These are phyloP conservation scores for Brachylomia viminalis DNA, from an alignment of 2,888 invertebrate species.

Conservation along the genomic window DNA sequence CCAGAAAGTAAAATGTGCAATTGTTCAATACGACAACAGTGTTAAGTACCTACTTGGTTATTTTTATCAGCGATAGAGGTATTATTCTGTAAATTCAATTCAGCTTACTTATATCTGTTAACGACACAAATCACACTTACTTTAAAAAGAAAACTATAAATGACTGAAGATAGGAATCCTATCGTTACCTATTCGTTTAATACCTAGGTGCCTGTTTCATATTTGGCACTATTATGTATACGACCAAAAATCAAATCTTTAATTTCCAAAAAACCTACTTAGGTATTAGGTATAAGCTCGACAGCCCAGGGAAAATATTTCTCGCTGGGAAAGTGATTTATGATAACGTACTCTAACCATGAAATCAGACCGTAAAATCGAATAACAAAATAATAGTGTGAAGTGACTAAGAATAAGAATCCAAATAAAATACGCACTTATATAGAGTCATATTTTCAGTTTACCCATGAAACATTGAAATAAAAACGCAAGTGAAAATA, in stretches of 20 bases:
- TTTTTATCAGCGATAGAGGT: constrained; percentile 1
- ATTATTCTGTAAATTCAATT: not conserved
- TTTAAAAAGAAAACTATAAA: too few relatives aligned
- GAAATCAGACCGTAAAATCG: constrained; percentile 3
- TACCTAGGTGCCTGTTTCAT: not conserved
- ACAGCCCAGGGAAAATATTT: not conserved
- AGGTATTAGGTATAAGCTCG: not conserved
- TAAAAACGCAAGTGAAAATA: constrained; percentile 8
- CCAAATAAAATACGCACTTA: constrained; percentile 6
- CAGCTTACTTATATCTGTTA: not conserved
- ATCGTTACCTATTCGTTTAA: not conserved
- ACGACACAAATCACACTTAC: too few relatives aligned
- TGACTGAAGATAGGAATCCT: not conserved
- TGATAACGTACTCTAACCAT: not conserved
- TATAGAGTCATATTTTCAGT: constrained; percentile 14
- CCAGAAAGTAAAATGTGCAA: constrained; percentile 83
- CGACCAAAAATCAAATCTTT: not conserved
- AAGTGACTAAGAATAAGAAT: not conserved
- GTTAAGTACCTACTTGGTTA: not conserved
- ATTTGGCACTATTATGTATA: not conserved
- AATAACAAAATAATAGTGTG: not conserved
- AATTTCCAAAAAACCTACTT: not conserved
- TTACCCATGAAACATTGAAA: not conserved
- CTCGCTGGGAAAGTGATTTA: constrained; percentile 2
- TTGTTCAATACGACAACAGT: constrained; percentile 41